Percentiles rank a stretch among this genome's conserved stretches.
Evolutionary conservation across 2,888 invertebrate species (phyloP).

Genomic region (Tridacna gigas): DNA sequence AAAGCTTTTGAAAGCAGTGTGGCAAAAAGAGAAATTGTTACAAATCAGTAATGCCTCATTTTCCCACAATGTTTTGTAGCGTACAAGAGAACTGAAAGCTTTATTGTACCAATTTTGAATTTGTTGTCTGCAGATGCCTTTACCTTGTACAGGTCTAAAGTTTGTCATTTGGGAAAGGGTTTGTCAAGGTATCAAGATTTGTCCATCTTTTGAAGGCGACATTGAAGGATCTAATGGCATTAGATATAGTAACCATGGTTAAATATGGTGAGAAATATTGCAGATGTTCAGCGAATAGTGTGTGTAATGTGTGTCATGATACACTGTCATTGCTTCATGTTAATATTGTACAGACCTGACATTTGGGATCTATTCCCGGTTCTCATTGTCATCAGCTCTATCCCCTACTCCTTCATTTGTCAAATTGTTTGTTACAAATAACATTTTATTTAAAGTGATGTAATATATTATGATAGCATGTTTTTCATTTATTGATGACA

Average conservation of each 20-base stretch:
- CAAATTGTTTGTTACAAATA: slow-evolving; percentile 19
- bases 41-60: too few relatives aligned
- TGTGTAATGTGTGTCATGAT: slow-evolving; percentile 22
- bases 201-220: too few relatives aligned
- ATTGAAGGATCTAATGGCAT: background rate
- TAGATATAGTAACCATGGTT: slow-evolving; percentile 5
- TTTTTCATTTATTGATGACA: slow-evolving; percentile 15
- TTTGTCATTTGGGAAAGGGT: too few relatives aligned
- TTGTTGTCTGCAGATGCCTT: too few relatives aligned
- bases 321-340: slow-evolving; percentile 5
- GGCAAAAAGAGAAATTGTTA: too few relatives aligned
- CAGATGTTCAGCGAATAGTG: slow-evolving; percentile 26
- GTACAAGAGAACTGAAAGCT: too few relatives aligned
- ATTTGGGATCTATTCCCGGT: background rate
- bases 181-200: too few relatives aligned
- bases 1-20: too few relatives aligned
- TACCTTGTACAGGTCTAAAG: too few relatives aligned
- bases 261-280: background rate
- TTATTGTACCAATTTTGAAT: too few relatives aligned
- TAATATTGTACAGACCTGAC: slow-evolving; percentile 18
- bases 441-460: slow-evolving; percentile 16
- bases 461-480: slow-evolving; percentile 23
- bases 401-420: slow-evolving; percentile 9
- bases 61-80: too few relatives aligned
- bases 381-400: background rate